Conservation (phyloP, 2,888 invertebrate species). For the Agonopterix arenella region DNA sequence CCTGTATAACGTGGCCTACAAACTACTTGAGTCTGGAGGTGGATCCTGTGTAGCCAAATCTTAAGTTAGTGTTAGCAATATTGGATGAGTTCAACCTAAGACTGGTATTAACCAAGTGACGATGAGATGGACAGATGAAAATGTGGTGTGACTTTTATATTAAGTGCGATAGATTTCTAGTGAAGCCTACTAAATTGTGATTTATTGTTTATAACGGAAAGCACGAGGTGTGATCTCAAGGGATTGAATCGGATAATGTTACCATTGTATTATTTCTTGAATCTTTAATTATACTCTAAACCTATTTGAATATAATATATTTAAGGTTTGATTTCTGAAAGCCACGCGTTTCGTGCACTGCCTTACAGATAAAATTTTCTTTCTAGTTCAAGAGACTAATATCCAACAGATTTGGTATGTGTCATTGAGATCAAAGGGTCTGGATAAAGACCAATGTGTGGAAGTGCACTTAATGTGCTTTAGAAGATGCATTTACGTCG, state of each 20-base stretch:
- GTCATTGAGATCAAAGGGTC: not conserved
- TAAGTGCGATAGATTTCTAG: constrained; percentile 32
- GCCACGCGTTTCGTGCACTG: constrained; percentile 49
- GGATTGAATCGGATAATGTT: constrained; percentile 42
- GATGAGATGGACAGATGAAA: constrained; percentile 11
- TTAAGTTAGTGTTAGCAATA: constrained; percentile 27
- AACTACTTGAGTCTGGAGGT: constrained; percentile 26
- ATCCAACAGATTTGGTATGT: constrained; percentile 11
- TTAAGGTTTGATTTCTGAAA: constrained; percentile 23
- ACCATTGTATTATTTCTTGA: constrained; percentile 20
- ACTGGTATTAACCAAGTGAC: not conserved
- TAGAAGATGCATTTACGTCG: constrained; percentile 40
- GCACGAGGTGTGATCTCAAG: constrained; percentile 59
- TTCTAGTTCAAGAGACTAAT: constrained; percentile 13
- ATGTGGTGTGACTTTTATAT: constrained; percentile 8
- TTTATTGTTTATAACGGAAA: constrained; percentile 41
- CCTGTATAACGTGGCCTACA: constrained; percentile 46
- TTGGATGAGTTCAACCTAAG: constrained; percentile 11
- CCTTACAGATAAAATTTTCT: constrained; percentile 35
- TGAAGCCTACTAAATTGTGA: constrained; percentile 59
- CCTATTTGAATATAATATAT: constrained; percentile 36
- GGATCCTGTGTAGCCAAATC: constrained; percentile 46
- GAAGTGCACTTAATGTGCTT: constrained; percentile 62
- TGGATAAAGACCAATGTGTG: constrained; percentile 19
- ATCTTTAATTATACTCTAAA: constrained; percentile 19